Conservation (phyloP, 2,113 vertebrate genomes). For the Marcusenius ussheri region DNA sequence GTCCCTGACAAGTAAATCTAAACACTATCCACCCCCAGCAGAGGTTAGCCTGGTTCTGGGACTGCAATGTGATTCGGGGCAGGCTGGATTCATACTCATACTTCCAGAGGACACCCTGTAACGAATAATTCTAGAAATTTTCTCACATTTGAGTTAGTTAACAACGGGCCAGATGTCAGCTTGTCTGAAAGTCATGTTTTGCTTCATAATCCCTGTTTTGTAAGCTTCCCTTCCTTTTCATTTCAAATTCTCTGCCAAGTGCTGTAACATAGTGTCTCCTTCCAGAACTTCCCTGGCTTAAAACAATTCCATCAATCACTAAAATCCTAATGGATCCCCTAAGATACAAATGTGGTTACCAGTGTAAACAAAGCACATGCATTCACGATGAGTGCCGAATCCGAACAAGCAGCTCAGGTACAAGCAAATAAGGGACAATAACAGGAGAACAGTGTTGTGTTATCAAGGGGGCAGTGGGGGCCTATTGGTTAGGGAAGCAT, state of each 20-base stretch:
- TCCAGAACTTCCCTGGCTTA: slow-evolving; percentile 56
- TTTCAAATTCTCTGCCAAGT: slow-evolving; percentile 48
- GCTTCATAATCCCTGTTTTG: slow-evolving; percentile 45
- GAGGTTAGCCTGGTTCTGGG: not conserved
- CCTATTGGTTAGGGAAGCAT: not conserved
- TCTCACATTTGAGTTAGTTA: slow-evolving; percentile 31
- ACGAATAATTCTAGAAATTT: not conserved
- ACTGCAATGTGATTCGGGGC: not conserved
- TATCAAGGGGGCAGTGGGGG: too few relatives aligned
- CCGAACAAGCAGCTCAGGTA: not conserved
- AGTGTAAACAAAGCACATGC: slow-evolving; percentile 11
- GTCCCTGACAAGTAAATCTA: not conserved
- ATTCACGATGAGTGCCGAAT: not conserved
- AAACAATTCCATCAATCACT: slow-evolving; percentile 68
- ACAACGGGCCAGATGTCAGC: slow-evolving; percentile 27
- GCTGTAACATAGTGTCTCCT: not conserved
- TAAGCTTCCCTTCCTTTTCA: slow-evolving; percentile 26
- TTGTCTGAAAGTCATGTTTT: slow-evolving; percentile 37
- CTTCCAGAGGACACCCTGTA: slow-evolving; percentile 8
- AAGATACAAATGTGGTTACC: slow-evolving; percentile 35
- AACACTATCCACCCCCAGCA: not conserved
- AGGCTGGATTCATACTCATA: slow-evolving; percentile 27
- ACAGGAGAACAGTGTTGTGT: too few relatives aligned
- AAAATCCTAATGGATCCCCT: slow-evolving; percentile 36
- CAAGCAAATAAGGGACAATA: not conserved